phyloP scores from a whole-genome alignment of 1,140 invertebrate genomes.

The Drosophila melanica region DNA sequence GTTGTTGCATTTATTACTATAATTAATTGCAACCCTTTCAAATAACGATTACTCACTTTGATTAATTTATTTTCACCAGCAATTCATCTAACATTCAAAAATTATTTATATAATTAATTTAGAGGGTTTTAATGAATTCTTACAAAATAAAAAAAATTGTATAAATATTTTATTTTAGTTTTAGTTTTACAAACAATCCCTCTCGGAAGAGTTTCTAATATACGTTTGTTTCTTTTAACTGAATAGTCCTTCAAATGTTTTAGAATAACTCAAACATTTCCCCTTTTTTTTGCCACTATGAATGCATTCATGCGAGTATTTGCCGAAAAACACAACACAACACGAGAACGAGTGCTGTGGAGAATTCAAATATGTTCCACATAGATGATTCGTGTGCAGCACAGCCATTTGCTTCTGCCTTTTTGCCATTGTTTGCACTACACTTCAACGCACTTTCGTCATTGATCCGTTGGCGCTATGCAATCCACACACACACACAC shows the following conservation, averaged over 20 bases:
- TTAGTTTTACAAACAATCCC: too few species aligned
- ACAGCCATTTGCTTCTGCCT: slow-evolving; percentile 66
- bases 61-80: too few species aligned
- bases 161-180: too few species aligned
- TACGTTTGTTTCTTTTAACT: not conserved
- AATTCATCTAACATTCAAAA: too few species aligned
- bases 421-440: slow-evolving; percentile 76
- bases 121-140: too few species aligned
- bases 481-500: slow-evolving; percentile 22
- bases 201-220: not conserved
- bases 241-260: slow-evolving; percentile 5
- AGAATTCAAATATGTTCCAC: slow-evolving; percentile 49
- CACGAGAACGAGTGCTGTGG: slow-evolving; percentile 21
- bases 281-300: slow-evolving; percentile 1
- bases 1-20: too few species aligned
- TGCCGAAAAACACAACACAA: slow-evolving; percentile 11
- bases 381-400: slow-evolving; percentile 2
- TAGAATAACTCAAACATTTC: slow-evolving; percentile 13
- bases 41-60: too few species aligned
- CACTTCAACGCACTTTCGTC: slow-evolving; percentile 81
- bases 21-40: too few species aligned
- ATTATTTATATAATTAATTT: too few species aligned
- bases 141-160: too few species aligned
- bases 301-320: slow-evolving; percentile 29
- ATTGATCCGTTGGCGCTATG: slow-evolving; percentile 64